phyloP scores from a whole-genome alignment of 1,140 invertebrate species.

The Bombus vancouverensis region DNA sequence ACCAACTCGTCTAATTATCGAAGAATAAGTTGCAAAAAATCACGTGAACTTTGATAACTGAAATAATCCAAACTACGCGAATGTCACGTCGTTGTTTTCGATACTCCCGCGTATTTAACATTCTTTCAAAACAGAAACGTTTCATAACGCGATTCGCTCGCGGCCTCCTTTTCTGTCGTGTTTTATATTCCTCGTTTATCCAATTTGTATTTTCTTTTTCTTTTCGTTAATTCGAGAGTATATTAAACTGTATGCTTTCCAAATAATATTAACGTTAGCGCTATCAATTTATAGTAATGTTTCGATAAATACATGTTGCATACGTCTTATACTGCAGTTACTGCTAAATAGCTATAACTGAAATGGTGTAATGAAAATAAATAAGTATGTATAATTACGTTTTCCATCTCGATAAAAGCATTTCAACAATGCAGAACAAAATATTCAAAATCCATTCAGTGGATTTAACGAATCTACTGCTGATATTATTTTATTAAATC shows the following conservation, averaged over 20 bases:
- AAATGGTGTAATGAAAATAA: not conserved
- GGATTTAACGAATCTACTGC: not conserved
- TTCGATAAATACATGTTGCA: too few species aligned
- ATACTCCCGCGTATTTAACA: not conserved
- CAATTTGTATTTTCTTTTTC: not conserved
- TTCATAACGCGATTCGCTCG: not conserved
- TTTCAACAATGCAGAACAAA: not conserved
- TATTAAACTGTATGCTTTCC: too few species aligned
- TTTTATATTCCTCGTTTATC: not conserved
- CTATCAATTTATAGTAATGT: too few species aligned
- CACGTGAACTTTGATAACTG: not conserved
- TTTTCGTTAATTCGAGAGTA: not conserved
- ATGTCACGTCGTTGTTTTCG: not conserved
- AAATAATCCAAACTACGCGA: not conserved
- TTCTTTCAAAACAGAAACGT: not conserved
- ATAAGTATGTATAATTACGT: not conserved
- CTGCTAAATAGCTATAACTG: too few species aligned
- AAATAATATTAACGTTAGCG: too few species aligned
- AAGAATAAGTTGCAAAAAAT: not conserved
- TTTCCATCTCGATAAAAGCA: too few species aligned
- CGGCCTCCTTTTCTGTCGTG: too few species aligned
- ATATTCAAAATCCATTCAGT: not conserved
- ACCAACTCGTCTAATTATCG: not conserved
- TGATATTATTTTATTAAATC: too few species aligned
- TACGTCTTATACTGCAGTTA: too few species aligned